Base-by-base conservation (phyloP, 2,888 invertebrate genomes). In the Ennomos quercinarius region DNA sequence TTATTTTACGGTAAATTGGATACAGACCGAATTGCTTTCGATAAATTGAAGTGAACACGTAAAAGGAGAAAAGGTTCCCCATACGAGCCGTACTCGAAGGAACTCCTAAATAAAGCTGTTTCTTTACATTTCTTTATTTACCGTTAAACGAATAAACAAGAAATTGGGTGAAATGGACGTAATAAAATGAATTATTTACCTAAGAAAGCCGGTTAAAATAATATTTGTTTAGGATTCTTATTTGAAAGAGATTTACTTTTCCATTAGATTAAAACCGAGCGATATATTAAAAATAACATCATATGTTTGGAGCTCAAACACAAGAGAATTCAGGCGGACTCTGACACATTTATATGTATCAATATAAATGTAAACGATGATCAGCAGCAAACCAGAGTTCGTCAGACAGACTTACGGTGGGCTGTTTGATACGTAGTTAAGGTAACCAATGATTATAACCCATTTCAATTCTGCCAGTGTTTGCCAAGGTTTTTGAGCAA, bases 41-140 rank as follows among this genome's bases (percentile, higher is more conserved):
- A 55, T 57, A 64, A 58, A 57, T 57, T 58, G 54, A 58, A 62
- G 57, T 27, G 49, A 56, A 50, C 58, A 56, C 63, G 41, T 35
- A 17, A 27, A 27, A 5, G 27, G 27, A 27, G 56, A 55, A 57
- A 42, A 56, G 47, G 53, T 47, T 27, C 13, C 11, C 11, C 11
- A 36, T 6, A 36, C 39, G 43, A n/a, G 39, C 27, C 10, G 9
- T 10, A 34, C 46, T 54, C 39, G 13, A 8, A 13, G 2, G 12
- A 35, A 10, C 57, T 48, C 27, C 27, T 10, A 10, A 50, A 55
- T 59, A 44, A 57, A 61, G 40, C 49, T 52, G 38, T 9, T 49
- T 40, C n/a, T 40, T 36, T 57, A 39, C 34, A 9, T 43, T 42
- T 12, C 34, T 46, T 43, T 49, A 44, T 66, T 61, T 55, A 42